Evolutionary conservation across 2,797 vertebrate species (phyloP).

Genomic region (Myiotriccus ornatus): DNA sequence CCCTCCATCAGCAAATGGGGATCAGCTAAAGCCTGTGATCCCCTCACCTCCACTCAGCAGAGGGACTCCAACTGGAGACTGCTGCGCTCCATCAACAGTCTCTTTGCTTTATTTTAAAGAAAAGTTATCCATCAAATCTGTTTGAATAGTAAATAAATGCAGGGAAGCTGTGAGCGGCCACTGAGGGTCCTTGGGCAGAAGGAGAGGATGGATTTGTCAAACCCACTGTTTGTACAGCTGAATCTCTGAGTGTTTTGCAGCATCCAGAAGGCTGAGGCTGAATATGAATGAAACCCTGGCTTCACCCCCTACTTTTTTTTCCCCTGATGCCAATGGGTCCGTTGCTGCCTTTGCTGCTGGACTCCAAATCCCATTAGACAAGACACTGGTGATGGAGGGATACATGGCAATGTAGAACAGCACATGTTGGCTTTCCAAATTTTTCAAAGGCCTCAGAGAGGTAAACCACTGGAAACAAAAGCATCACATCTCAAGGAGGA

Average conservation of each 20-base stretch:
- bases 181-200: conserved; percentile 27
- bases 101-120: not conserved
- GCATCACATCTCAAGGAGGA: not conserved
- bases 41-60: not conserved
- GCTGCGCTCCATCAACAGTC: not conserved
- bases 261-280: not conserved
- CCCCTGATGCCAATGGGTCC: not conserved
- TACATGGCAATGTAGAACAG: rapidly evolving
- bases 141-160: not conserved
- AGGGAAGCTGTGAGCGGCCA: not conserved
- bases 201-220: conserved; percentile 33
- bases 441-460: not conserved
- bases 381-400: not conserved
- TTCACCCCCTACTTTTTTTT: not conserved
- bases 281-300: not conserved
- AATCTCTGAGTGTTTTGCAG: not conserved
- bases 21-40: not conserved
- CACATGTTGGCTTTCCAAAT: not conserved
- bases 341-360: not conserved
- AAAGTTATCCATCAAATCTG: conserved; percentile 10
- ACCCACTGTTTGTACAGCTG: conserved; percentile 31
- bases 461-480: not conserved
- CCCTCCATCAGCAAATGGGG: rapidly evolving
- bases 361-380: not conserved
- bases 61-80: not conserved